Conservation (phyloP, 2,888 invertebrate genomes). For the Cataglyphis livida region DNA sequence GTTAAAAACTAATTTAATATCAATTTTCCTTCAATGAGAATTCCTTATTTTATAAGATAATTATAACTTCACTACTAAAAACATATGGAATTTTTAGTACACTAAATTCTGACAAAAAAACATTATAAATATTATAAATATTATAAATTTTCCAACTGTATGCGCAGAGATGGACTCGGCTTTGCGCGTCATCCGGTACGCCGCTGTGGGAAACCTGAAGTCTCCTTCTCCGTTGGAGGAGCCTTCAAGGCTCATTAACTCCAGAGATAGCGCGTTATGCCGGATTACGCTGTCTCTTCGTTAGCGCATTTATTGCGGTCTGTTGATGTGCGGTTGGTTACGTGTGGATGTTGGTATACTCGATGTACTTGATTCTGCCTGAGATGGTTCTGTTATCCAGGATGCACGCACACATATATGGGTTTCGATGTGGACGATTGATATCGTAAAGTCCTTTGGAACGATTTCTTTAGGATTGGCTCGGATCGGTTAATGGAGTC, state of each 20-base stretch:
- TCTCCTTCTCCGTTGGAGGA: slow-evolving; percentile 39
- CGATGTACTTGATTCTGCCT: slow-evolving; percentile 10
- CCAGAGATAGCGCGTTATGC: slow-evolving; percentile 65
- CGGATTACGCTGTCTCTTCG: slow-evolving; percentile 62
- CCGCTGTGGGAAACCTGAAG: slow-evolving; percentile 72
- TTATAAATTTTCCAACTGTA: too few species aligned
- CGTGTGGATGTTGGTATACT: slow-evolving; percentile 16
- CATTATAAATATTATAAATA: too few species aligned
- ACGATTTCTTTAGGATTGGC: slow-evolving; percentile 11
- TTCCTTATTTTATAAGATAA: neutral
- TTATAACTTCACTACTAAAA: neutral
- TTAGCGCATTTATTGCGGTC: slow-evolving; percentile 41
- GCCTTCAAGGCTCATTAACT: slow-evolving; percentile 73
- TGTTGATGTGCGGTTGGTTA: neutral
- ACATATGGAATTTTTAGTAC: neutral
- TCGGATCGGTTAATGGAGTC: slow-evolving; percentile 7
- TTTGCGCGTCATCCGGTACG: slow-evolving; percentile 49
- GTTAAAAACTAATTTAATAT: neutral
- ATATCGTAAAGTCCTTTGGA: neutral
- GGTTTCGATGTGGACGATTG: neutral
- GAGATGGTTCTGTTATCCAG: slow-evolving; percentile 18
- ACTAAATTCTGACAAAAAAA: neutral
- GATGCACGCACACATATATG: slow-evolving; percentile 1
- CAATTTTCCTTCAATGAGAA: neutral
- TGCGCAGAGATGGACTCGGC: slow-evolving; percentile 40